Conservation (phyloP, 2,888 invertebrate species). For the Yponomeuta malinellus region DNA sequence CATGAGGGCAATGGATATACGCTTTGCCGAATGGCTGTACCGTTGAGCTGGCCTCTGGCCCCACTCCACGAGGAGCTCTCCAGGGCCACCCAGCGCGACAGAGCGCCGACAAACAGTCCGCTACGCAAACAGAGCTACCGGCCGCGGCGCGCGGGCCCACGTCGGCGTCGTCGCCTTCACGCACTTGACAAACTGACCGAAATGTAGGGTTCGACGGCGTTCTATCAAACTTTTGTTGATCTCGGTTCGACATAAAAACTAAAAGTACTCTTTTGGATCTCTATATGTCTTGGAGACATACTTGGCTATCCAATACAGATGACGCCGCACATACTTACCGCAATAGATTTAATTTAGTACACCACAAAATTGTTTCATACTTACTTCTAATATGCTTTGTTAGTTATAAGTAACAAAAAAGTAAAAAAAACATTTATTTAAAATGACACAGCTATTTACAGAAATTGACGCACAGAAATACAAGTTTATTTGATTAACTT, state of each 20-base stretch:
- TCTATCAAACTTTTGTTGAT: not conserved
- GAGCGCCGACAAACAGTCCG: constrained; percentile 35
- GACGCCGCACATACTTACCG: no score
- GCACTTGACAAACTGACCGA: not conserved
- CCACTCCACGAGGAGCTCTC: not conserved
- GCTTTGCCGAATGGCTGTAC: not conserved
- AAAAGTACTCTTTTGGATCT: not conserved
- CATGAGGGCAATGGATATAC: not conserved
- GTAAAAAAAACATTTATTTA: no score
- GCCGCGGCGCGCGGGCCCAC: not conserved
- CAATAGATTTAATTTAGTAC: no score
- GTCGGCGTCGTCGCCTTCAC: not conserved
- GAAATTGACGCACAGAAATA: no score
- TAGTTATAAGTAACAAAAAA: no score
- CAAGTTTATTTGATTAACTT: no score
- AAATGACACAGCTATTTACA: no score
- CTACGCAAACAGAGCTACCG: constrained; percentile 25
- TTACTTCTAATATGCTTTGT: no score
- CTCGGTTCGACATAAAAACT: not conserved
- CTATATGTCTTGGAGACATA: no score
- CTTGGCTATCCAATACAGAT: no score
- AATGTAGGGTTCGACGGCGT: not conserved
- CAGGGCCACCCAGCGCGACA: constrained; percentile 50
- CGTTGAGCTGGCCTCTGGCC: not conserved
- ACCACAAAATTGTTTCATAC: no score